Base-by-base conservation (phyloP, 2,888 invertebrate genomes). In the Alsophila aescularia region DNA sequence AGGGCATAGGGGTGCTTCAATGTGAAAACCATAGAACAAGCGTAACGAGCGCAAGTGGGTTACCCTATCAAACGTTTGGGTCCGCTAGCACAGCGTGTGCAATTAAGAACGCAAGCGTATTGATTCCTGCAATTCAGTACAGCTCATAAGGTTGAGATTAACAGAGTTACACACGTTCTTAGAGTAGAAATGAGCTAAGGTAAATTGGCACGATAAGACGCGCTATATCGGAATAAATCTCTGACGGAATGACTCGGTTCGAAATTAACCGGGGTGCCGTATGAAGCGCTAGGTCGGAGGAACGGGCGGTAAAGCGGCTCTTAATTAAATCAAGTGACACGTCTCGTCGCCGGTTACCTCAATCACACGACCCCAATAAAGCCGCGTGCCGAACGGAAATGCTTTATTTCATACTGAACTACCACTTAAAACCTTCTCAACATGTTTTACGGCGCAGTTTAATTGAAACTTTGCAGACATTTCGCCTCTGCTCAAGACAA, bases 271-370 rank as follows among this genome's bases (percentile, higher is more conserved):
- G 63, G 76, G 80, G 79, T 73, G 72, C 69, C 77, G 73, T 81
- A 79, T 78, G 77, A 78, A 83, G 81, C 81, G 82, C 84, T 82
- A 83, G 83, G 81, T 78, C 78, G 81, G 73, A 83, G 84, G 77
- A 83, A 83, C 81, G 85, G 82, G 88, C 85, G 87, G 85, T 87
- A 90, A 89, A 90, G 83, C 90, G 84, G 81, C 80, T 85, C 87
- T 90, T 91, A 91, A 91, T 91, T 91, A 90, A 91, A 91, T 90
- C 90, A 90, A 90, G 90, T 87, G 90, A 90, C 88, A 83, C 80
- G 90, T 87, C 87, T 87, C 85, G 82, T 80, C 83, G 83, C 74
- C 83, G 80, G 85, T 81, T 83, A 85, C 88, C 85, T 90, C 89
- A 90, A 90, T 90, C 90, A 90, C 88, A 85, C 84, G 83, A 87